phyloP scores from a whole-genome alignment of 2,797 vertebrate species.

The Sebastes cheni region DNA sequence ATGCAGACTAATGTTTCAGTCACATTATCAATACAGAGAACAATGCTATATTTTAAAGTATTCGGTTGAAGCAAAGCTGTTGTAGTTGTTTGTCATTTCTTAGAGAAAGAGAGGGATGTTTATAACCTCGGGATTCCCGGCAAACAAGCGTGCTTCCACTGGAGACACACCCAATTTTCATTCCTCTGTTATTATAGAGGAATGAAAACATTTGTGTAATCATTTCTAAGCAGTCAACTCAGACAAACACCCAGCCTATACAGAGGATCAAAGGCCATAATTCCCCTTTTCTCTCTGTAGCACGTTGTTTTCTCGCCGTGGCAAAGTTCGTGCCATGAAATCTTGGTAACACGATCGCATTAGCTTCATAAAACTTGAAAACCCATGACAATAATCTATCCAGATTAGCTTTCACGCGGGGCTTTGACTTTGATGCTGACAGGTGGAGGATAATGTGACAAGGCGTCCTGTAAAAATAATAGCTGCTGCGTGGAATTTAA shows the following conservation, averaged over 20 bases:
- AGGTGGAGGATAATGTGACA: slow-evolving; percentile 60
- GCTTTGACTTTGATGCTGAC: slow-evolving; percentile 45
- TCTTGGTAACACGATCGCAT: slow-evolving; percentile 59
- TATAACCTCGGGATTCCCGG: slow-evolving; percentile 11
- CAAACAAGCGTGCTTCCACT: background rate
- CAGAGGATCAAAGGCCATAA: slow-evolving; percentile 2
- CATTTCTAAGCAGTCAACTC: slow-evolving; percentile 31
- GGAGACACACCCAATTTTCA: slow-evolving; percentile 28
- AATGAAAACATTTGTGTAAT: slow-evolving; percentile 64
- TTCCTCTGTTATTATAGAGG: slow-evolving; percentile 57
- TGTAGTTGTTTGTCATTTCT: background rate
- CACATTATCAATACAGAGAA: background rate
- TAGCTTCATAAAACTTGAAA: slow-evolving; percentile 67
- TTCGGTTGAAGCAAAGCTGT: background rate
- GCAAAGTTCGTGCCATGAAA: slow-evolving; percentile 61
- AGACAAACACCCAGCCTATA: slow-evolving; percentile 22
- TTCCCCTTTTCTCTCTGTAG: background rate
- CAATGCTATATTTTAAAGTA: background rate
- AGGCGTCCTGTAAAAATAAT: background rate
- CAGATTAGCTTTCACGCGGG: slow-evolving; percentile 56
- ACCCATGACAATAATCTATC: slow-evolving; percentile 55
- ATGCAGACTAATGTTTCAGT: background rate
- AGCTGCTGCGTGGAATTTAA: background rate
- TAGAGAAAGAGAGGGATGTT: background rate
- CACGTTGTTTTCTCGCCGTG: background rate